Evolutionary conservation across 2,888 invertebrate species (phyloP).

Genomic region (Coelopa pilipes): DNA sequence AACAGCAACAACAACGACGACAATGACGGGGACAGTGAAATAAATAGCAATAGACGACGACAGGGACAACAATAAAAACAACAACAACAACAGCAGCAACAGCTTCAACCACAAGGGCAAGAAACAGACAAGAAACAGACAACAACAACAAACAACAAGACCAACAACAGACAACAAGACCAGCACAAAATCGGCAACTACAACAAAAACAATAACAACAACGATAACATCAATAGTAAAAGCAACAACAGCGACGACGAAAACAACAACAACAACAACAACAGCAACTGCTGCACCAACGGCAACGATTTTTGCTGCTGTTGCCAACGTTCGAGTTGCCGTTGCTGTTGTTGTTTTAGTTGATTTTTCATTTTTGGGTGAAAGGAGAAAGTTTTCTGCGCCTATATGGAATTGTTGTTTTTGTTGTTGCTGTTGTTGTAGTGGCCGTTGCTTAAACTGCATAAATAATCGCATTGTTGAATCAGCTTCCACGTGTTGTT

Average conservation of each 20-base stretch:
- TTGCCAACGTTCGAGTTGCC: neutral
- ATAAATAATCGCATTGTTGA: conserved; percentile 4
- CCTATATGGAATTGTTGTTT: neutral
- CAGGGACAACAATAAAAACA: too few species aligned
- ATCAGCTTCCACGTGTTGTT: neutral
- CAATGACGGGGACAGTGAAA: too few species aligned
- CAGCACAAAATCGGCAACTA: too few species aligned
- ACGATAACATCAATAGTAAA: neutral
- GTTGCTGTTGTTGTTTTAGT: neutral
- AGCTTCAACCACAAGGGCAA: too few species aligned
- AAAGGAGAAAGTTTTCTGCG: too few species aligned
- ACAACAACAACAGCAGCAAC: too few species aligned
- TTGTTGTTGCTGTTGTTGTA: neutral
- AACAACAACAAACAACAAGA: too few species aligned
- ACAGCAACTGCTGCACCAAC: neutral
- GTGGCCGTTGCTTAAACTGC: neutral
- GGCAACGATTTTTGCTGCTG: neutral
- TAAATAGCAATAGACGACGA: too few species aligned
- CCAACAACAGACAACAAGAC: too few species aligned
- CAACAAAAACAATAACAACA: neutral
- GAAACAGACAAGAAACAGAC: too few species aligned
- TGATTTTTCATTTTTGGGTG: conserved; percentile 13
- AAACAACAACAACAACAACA: neutral
- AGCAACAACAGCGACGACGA: neutral
- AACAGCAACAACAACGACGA: too few species aligned